Evolutionary conservation across 2,113 vertebrate species (phyloP).

Genomic region (Vombatus ursinus): DNA sequence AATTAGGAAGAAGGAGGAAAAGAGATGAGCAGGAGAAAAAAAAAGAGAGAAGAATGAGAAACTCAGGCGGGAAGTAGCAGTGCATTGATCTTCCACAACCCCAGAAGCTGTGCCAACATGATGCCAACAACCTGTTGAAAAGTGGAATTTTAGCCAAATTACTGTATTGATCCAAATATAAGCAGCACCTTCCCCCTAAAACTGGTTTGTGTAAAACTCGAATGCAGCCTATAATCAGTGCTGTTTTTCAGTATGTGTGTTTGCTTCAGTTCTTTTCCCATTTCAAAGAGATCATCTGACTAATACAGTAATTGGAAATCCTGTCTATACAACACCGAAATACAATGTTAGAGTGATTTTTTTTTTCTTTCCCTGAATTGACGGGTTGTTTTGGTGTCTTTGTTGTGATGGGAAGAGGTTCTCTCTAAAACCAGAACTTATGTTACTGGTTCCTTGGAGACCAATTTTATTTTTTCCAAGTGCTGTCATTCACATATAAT

Average conservation of each 20-base stretch:
- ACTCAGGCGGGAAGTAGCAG: accelerated
- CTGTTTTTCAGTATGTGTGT: neutral
- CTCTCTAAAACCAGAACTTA: neutral
- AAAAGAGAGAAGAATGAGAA: no score
- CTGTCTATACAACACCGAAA: neutral
- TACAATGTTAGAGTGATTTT: neutral
- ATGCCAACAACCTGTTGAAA: neutral
- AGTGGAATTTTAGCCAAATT: neutral
- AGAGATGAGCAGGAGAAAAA: neutral
- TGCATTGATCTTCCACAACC: neutral
- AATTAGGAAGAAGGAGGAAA: neutral
- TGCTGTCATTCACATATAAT: neutral
- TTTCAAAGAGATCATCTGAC: neutral
- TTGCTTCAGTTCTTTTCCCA: neutral
- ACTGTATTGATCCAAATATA: neutral
- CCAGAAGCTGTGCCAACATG: neutral
- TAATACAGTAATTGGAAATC: neutral
- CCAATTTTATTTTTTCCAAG: neutral
- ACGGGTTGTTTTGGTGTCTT: neutral
- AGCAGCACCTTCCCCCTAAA: neutral
- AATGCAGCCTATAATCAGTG: neutral
- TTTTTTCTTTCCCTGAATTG: neutral
- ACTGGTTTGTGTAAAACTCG: neutral
- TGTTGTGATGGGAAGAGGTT: neutral
- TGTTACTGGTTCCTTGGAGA: neutral